These are phyloP conservation scores for Condylura cristata DNA, from an alignment of 2,113 vertebrate species.

Conservation along the genomic window DNA sequence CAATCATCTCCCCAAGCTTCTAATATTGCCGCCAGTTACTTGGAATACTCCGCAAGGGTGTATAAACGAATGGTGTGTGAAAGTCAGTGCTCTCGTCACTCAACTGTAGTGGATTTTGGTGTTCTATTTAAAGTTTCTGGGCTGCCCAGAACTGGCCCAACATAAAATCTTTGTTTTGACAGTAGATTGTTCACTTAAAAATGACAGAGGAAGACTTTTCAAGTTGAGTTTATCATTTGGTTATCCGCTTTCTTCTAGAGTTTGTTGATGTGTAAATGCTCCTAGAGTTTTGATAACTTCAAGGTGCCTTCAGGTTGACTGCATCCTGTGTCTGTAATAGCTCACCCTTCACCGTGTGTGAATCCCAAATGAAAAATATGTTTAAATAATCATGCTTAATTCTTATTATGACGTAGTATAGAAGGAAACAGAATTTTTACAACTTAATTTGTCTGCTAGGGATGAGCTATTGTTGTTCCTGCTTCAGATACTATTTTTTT, in stretches of 20 bases:
- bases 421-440: slow-evolving; percentile 36
- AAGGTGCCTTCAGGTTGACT: not conserved
- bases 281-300: not conserved
- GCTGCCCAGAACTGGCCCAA: slow-evolving; percentile 59
- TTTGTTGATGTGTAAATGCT: not conserved
- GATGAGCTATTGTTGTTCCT: too few relatives aligned
- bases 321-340: not conserved
- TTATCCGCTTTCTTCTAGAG: slow-evolving; percentile 24
- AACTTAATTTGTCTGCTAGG: slow-evolving; percentile 18
- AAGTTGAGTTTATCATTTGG: slow-evolving; percentile 52
- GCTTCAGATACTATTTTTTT: too few relatives aligned
- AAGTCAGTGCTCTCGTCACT: slow-evolving; percentile 31
- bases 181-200: slow-evolving; percentile 35
- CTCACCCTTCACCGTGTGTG: not conserved
- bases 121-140: slow-evolving; percentile 68
- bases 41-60: not conserved
- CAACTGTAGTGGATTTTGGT: slow-evolving; percentile 2
- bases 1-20: not conserved
- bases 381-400: not conserved
- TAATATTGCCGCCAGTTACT: not conserved
- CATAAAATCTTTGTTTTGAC: slow-evolving; percentile 73
- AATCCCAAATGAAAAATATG: not conserved
- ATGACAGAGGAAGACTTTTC: slow-evolving; percentile 58
- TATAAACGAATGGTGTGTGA: slow-evolving; percentile 3
- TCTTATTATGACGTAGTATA: slow-evolving; percentile 40